phyloP scores from a whole-genome alignment of 2,113 vertebrate genomes.

The Suncus etruscus region DNA sequence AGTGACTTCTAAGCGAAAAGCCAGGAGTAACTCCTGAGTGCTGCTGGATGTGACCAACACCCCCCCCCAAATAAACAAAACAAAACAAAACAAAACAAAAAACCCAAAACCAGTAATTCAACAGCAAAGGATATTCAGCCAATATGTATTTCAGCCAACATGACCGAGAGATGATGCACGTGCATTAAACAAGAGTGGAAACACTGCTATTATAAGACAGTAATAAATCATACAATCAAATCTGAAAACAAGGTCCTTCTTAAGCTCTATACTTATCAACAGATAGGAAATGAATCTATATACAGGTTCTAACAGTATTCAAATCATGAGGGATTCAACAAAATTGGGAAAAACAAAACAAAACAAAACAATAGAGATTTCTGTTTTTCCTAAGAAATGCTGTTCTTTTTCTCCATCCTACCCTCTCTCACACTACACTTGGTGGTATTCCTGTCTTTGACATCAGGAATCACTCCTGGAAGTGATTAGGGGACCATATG shows the following conservation, averaged over 20 bases:
- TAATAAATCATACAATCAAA: conserved; percentile 49
- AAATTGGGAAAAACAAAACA: too few relatives aligned
- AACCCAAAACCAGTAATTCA: not conserved
- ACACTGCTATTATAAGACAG: not conserved
- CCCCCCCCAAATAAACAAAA: too few relatives aligned
- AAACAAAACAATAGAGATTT: not conserved
- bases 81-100: too few relatives aligned
- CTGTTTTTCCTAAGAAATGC: not conserved
- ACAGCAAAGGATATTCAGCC: not conserved
- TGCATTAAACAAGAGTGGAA: not conserved
- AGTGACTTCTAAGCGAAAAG: too few relatives aligned
- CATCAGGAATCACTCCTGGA: too few relatives aligned
- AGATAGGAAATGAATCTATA: not conserved
- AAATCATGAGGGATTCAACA: too few relatives aligned
- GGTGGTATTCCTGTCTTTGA: too few relatives aligned
- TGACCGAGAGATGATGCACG: not conserved
- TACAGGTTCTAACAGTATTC: too few relatives aligned
- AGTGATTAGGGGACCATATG: too few relatives aligned
- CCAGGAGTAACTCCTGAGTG: too few relatives aligned
- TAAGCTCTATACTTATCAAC: conserved; percentile 41
- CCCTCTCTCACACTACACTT: too few relatives aligned
- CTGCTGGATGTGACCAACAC: too few relatives aligned
- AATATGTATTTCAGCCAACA: conserved; percentile 4
- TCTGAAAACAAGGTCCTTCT: conserved; percentile 29
- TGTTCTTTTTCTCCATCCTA: not conserved